A percentile compares a stretch with the other conserved stretches of the same genome.
These are phyloP conservation scores for Drosophila tsacasi DNA, from an alignment of 1,140 invertebrate species.

Conservation along the genomic window DNA sequence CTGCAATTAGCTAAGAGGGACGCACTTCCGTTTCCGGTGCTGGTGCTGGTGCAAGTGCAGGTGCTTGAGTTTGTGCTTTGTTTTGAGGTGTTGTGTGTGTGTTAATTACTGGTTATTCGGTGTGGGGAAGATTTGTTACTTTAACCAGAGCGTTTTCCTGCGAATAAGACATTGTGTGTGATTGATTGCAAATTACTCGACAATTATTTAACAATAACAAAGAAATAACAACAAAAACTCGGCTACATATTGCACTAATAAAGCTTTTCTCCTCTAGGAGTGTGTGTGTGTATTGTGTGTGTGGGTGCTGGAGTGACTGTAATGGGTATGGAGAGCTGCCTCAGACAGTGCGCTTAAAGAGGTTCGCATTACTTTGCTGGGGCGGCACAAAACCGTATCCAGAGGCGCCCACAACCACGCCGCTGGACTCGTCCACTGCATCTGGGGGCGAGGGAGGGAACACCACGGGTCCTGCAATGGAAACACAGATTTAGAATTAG, in stretches of 20 bases:
- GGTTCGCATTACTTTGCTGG: conserved; percentile 80
- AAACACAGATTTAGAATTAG: not conserved
- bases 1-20: conserved; percentile 60
- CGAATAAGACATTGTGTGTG: conserved; percentile 64
- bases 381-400: conserved; percentile 85
- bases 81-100: conserved; percentile 26
- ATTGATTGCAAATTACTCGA: conserved; percentile 63
- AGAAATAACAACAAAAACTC: conserved; percentile 46
- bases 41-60: conserved; percentile 19
- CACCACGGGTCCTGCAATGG: conserved; percentile 78
- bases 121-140: conserved; percentile 48
- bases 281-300: conserved; percentile 27
- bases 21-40: conserved; percentile 79
- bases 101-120: conserved; percentile 46
- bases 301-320: conserved; percentile 23
- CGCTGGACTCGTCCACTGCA: conserved; percentile 80
- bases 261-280: conserved; percentile 65
- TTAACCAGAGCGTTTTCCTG: conserved; percentile 78
- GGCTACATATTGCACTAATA: conserved; percentile 78
- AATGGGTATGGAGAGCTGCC: conserved; percentile 23
- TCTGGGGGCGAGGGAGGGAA: conserved; percentile 83
- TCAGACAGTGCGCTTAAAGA: conserved; percentile 68
- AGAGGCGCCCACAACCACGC: conserved; percentile 84
- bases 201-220: conserved; percentile 57
- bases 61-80: conserved; percentile 38